Evolutionary conservation across 2,113 vertebrate genomes (phyloP).

Genomic region (Urocolius indicus): DNA sequence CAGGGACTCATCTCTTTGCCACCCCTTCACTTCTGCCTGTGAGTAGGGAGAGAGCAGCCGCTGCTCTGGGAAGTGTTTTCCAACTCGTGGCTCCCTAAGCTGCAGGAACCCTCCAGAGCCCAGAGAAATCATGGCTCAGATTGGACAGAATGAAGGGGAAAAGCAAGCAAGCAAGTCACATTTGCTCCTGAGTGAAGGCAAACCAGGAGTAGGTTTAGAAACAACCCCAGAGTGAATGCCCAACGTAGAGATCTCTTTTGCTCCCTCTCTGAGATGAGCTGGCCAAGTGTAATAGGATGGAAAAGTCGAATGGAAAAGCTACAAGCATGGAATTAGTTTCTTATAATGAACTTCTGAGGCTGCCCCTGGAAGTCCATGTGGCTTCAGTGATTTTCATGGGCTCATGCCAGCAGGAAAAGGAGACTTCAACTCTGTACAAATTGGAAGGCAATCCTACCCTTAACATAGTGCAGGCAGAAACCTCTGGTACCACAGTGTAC

Average conservation of each 20-base stretch:
- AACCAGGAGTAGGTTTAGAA: neutral
- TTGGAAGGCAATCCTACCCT: neutral
- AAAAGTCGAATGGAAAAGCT: neutral
- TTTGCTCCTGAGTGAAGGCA: neutral
- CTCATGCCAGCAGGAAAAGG: neutral
- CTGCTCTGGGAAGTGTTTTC: neutral
- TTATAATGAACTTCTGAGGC: neutral
- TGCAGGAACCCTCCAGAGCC: neutral
- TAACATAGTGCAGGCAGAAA: neutral
- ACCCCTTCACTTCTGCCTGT: neutral
- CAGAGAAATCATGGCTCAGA: neutral
- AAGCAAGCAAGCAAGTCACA: neutral
- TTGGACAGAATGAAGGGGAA: neutral
- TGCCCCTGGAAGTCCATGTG: neutral
- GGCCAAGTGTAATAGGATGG: neutral
- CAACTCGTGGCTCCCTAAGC: neutral
- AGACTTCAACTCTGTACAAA: neutral
- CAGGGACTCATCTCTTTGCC: neutral
- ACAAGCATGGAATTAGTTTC: neutral
- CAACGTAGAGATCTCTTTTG: rapidly evolving
- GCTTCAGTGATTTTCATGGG: neutral
- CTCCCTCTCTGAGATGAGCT: neutral
- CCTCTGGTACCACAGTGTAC: neutral
- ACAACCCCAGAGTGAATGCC: neutral
- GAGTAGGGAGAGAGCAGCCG: neutral